phyloP scores from a whole-genome alignment of 2,113 vertebrate genomes.

The Uria lomvia region DNA sequence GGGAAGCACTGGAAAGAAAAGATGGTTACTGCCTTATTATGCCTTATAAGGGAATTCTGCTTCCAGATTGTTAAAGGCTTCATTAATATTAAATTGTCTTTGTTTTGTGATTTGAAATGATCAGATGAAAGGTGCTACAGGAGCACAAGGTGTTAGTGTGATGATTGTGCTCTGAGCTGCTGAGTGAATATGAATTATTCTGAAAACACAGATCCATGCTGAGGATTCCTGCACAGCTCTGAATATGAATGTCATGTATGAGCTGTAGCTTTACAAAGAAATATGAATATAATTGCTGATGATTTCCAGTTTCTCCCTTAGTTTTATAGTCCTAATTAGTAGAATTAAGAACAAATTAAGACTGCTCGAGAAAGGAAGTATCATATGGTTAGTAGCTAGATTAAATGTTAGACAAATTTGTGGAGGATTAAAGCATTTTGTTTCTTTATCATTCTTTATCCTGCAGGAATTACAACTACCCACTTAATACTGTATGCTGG shows the following conservation, averaged over 20 bases:
- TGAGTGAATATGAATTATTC: background rate
- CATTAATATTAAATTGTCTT: background rate
- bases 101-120: background rate
- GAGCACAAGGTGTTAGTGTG: background rate
- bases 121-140: background rate
- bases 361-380: constrained; percentile 28
- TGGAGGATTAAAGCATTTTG: constrained; percentile 64
- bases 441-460: constrained; percentile 68
- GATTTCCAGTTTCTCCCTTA: background rate
- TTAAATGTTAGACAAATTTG: constrained; percentile 61
- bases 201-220: background rate
- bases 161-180: background rate
- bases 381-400: constrained; percentile 61
- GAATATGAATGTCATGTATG: background rate
- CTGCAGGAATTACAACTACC: constrained; percentile 63
- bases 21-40: background rate
- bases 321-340: constrained; percentile 26
- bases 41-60: background rate
- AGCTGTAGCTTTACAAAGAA: background rate
- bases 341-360: constrained; percentile 52
- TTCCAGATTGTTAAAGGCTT: background rate
- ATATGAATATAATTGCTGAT: background rate
- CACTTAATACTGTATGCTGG: constrained; percentile 54
- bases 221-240: background rate
- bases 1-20: background rate